Evolutionary conservation across 2,888 invertebrate genomes (phyloP).

Genomic region (Aricia artaxerxes): DNA sequence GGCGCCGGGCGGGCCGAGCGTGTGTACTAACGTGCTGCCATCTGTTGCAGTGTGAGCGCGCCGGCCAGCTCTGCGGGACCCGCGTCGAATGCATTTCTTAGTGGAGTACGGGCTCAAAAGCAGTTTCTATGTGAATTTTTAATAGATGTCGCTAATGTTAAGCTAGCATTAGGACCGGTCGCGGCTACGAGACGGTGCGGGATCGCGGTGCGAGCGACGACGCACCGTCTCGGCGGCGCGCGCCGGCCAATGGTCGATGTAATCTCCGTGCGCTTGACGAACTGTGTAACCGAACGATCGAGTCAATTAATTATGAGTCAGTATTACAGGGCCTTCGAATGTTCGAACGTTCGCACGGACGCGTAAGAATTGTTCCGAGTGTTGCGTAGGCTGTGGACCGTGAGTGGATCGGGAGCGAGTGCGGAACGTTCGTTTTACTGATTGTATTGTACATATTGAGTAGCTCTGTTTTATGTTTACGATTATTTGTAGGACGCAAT

Average conservation of each 20-base stretch:
- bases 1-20: neutral
- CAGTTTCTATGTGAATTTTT: constrained; percentile 75
- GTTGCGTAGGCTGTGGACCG: neutral
- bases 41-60: constrained; percentile 38
- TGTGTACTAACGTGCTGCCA: constrained; percentile 36
- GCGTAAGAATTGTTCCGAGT: neutral
- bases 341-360: constrained; percentile 21
- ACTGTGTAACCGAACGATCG: constrained; percentile 38
- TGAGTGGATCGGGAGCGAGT: constrained; percentile 38
- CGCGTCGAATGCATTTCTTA: constrained; percentile 61
- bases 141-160: constrained; percentile 60
- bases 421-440: constrained; percentile 35
- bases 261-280: constrained; percentile 54
- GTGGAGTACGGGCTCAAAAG: constrained; percentile 70
- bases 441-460: constrained; percentile 53
- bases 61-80: constrained; percentile 32
- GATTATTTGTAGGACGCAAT: constrained; percentile 37
- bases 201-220: neutral
- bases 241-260: constrained; percentile 48
- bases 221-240: neutral
- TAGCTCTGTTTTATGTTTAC: constrained; percentile 53
- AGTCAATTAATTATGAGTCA: constrained; percentile 72
- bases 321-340: constrained; percentile 69
- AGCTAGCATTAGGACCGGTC: constrained; percentile 35
- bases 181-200: neutral